phyloP scores from a whole-genome alignment of 2,888 invertebrate genomes.

The Mayetiola destructor region DNA sequence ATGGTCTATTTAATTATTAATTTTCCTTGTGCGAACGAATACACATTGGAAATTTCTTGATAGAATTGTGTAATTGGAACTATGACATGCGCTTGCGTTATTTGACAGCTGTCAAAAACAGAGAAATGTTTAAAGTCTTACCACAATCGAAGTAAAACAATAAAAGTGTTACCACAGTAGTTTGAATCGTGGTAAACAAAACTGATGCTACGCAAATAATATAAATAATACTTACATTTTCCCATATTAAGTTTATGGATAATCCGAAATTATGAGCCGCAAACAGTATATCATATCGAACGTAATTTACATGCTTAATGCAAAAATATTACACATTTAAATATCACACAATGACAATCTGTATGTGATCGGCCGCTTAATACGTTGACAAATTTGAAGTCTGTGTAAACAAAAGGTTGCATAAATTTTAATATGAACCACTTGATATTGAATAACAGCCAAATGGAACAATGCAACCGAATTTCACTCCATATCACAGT shows the following conservation, averaged over 20 bases:
- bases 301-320: background rate
- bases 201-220: background rate
- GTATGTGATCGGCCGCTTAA: background rate
- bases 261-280: background rate
- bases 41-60: background rate
- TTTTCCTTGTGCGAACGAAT: background rate
- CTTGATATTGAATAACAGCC: background rate
- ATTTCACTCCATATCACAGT: background rate
- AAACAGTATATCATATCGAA: no score
- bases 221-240: background rate
- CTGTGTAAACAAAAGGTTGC: background rate
- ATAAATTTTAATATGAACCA: background rate
- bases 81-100: conserved; percentile 4
- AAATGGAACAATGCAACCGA: background rate
- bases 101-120: conserved; percentile 7
- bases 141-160: background rate
- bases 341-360: background rate
- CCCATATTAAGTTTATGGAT: background rate
- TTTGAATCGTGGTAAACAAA: background rate
- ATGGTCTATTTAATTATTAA: background rate
- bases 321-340: background rate
- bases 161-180: background rate
- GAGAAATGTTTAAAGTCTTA: background rate
- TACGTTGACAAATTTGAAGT: background rate
- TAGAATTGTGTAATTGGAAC: conserved; percentile 2